Base-by-base conservation (phyloP, 2,113 vertebrate genomes). In the Octodon degus region DNA sequence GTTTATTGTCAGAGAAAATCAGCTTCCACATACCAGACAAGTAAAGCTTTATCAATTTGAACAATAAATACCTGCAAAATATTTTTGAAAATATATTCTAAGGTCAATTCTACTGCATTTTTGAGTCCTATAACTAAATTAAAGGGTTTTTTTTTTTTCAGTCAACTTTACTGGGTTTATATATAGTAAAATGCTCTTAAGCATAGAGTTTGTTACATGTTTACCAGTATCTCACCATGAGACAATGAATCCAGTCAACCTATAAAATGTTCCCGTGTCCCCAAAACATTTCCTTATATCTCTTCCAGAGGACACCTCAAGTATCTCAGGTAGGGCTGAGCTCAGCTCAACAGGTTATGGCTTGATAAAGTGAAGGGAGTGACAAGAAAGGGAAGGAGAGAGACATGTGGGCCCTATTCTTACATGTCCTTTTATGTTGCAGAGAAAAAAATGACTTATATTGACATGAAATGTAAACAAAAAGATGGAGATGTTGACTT, bases 1-100 rank as follows among this genome's bases (percentile, higher is more conserved):
- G 30, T 90, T 89, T n/a, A 74, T 87, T 93, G 30, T 87, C 77
- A 93, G 43, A 70, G 43, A 95, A 92, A 93, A 88, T 79, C 7
- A 89, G 43, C 30, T 81, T 93, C 50, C 55, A 90, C 86, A 50
- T 81, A 68, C 7, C 63, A 53, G 79, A 27, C 24, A 91, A 89
- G 12, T 37, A 50, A 30, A 86, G 60, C 58, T 82, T 95, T 80
- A 90, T 20, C 89, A 94, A 19, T 12, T 89, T 94, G 24, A 84
- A 7, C 67, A 87, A 30, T 40, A 96, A 62, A n/a, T 55, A 3
- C 14, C 32, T 50, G 17, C 7, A 94, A 70, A 84, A 60, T 24
- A 84, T 20, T 20, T 87, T 82, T 83, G 34, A 63, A 91, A 86
- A 92, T 37, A 67, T 80, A 58, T 43, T 84, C 4, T 80, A 27